These are phyloP conservation scores for Leucoraja ocellata DNA, from an alignment of 2,797 vertebrate species.

Conservation along the genomic window DNA sequence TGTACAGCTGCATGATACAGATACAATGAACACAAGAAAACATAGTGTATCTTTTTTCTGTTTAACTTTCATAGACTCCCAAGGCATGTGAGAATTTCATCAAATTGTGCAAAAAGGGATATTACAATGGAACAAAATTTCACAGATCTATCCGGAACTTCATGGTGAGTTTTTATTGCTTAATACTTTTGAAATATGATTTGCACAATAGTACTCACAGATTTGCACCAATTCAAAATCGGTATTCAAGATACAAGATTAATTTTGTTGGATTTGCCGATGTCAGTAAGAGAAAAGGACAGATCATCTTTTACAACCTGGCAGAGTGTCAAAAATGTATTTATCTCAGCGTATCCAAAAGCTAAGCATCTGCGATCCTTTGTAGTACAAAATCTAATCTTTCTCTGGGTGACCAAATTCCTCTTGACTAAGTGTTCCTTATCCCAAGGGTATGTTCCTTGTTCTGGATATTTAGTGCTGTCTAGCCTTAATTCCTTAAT, in stretches of 20 bases:
- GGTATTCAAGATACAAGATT: neutral
- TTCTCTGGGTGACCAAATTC: no score
- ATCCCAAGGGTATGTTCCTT: no score
- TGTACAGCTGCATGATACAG: neutral
- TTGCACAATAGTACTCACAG: neutral
- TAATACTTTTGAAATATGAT: neutral
- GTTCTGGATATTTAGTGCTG: no score
- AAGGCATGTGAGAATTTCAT: constrained; percentile 91
- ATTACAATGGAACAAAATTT: constrained; percentile 82
- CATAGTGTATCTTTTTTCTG: neutral
- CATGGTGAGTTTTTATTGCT: constrained; percentile 66
- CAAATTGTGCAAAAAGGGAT: constrained; percentile 82
- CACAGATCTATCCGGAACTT: constrained; percentile 94
- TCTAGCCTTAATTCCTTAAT: neutral
- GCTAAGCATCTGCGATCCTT: no score
- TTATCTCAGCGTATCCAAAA: no score
- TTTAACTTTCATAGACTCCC: constrained; percentile 66
- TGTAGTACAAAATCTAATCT: no score
- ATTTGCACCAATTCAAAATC: neutral
- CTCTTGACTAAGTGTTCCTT: no score
- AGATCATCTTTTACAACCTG: neutral
- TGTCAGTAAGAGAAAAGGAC: neutral
- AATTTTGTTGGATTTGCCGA: neutral
- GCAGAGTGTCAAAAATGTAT: neutral
- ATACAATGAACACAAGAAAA: neutral